phyloP scores from a whole-genome alignment of 2,797 vertebrate species.

The Gobio occitaniae region DNA sequence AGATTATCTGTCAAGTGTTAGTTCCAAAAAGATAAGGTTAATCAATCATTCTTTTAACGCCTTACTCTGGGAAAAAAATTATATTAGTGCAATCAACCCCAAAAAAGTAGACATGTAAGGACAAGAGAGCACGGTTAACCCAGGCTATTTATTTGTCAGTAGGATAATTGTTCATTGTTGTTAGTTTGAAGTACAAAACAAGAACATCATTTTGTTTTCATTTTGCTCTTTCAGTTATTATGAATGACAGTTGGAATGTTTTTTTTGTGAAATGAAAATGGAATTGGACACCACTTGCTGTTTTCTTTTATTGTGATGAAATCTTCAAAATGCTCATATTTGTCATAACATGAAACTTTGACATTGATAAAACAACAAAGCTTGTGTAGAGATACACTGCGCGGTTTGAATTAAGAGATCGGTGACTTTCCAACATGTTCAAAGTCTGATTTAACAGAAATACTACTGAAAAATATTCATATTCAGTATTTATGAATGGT shows the following conservation, averaged over 20 bases:
- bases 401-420: neutral
- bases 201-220: neutral
- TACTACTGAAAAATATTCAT: neutral
- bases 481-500: neutral
- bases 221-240: neutral
- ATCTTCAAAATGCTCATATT: slow-evolving; percentile 12
- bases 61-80: neutral
- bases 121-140: neutral
- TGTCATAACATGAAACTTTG: slow-evolving; percentile 12
- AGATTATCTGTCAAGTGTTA: neutral
- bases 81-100: neutral
- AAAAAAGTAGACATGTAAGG: neutral
- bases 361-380: neutral
- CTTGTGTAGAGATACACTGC: neutral
- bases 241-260: neutral
- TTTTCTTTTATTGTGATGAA: neutral
- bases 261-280: slow-evolving; percentile 3
- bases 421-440: neutral
- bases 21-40: neutral
- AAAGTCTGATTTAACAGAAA: neutral
- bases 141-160: neutral
- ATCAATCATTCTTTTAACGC: neutral
- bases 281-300: neutral
- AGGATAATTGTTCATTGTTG: neutral
- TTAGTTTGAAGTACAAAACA: neutral